These are phyloP conservation scores for Corythaixoides concolor DNA, from an alignment of 2,113 vertebrate species.

Conservation along the genomic window DNA sequence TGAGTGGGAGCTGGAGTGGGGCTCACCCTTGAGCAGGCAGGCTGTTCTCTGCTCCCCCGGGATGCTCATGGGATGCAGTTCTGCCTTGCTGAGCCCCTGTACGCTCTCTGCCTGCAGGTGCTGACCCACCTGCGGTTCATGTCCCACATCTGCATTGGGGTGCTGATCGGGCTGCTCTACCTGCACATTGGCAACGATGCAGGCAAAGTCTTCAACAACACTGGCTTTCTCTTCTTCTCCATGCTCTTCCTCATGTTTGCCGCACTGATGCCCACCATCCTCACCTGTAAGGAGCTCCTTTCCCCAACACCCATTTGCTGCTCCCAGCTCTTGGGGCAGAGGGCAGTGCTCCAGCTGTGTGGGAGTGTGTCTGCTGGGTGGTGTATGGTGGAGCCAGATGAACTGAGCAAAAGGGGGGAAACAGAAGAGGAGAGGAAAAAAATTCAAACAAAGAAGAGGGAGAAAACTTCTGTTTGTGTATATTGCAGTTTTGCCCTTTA, in stretches of 20 bases:
- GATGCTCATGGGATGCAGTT: background rate
- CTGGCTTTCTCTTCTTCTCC: constrained; percentile 98
- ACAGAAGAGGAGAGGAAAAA: background rate
- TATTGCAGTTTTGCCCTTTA: background rate
- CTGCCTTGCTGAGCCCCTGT: background rate
- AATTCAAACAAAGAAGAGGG: too few relatives aligned
- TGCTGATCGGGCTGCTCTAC: constrained; percentile 96
- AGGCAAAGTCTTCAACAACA: constrained; percentile 98
- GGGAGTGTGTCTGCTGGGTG: background rate
- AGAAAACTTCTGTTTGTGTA: accelerated
- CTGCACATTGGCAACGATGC: constrained; percentile 96
- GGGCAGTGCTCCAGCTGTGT: background rate
- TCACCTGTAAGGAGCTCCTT: constrained; percentile 87
- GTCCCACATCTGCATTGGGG: constrained; percentile 92
- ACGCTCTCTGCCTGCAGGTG: constrained; percentile 75
- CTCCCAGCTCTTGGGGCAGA: background rate
- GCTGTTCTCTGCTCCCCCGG: background rate
- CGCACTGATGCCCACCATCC: constrained; percentile 95
- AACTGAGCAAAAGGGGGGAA: background rate
- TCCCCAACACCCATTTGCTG: background rate
- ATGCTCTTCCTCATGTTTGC: constrained; percentile 99
- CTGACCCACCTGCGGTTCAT: constrained; percentile 94
- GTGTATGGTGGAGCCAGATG: background rate
- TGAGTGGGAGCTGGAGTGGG: background rate
- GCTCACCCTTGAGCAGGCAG: background rate